phyloP scores from a whole-genome alignment of 1,140 invertebrate species.

The Galendromus occidentalis region DNA sequence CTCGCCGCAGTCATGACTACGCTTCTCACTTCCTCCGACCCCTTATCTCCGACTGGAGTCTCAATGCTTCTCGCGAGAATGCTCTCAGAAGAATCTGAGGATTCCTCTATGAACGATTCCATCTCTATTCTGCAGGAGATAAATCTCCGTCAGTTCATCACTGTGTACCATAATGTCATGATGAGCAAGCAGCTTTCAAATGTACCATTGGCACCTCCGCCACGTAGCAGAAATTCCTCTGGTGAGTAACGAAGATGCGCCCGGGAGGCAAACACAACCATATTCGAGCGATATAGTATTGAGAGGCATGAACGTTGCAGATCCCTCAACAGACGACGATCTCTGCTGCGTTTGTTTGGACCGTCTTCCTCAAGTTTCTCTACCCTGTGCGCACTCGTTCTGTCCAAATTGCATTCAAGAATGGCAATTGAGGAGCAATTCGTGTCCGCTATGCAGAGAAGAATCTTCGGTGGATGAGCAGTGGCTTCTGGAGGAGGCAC shows the following conservation, averaged over 20 bases:
- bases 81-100: background rate
- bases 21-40: background rate
- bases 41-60: background rate
- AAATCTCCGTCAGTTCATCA: constrained; percentile 2
- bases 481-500: background rate
- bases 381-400: background rate
- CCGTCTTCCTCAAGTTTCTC: background rate
- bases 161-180: constrained; percentile 2
- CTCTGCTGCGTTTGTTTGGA: background rate
- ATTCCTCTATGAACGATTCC: background rate
- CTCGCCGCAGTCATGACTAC: background rate
- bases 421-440: background rate
- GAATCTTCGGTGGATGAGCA: background rate
- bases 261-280: background rate
- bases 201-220: background rate
- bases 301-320: background rate
- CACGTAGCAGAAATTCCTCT: background rate
- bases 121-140: background rate
- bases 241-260: background rate
- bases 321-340: background rate
- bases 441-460: background rate
- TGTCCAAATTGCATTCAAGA: background rate
- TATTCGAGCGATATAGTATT: background rate
- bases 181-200: background rate
- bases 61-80: too few relatives aligned